Percentiles rank a stretch among this genome's conserved stretches.
These are phyloP conservation scores for Hippoglossus stenolepis DNA, from an alignment of 2,113 vertebrate genomes.

Conservation along the genomic window DNA sequence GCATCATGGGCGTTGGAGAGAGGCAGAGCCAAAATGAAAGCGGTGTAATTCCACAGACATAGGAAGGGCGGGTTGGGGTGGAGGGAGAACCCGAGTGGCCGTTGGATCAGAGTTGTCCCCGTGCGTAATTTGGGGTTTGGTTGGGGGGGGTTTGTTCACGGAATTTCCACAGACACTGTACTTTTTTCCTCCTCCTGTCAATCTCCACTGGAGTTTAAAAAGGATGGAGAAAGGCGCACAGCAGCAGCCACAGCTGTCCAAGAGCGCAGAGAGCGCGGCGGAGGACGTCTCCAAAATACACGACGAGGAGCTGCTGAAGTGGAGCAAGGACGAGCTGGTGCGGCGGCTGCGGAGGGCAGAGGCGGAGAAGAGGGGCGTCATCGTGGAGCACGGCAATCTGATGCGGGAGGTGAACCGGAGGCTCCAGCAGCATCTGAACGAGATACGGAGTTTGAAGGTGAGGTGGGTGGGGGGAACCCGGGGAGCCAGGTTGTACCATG, in stretches of 20 bases:
- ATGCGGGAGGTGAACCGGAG: conserved; percentile 98
- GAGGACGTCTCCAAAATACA: conserved; percentile 92
- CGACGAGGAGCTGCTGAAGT: conserved; percentile 93
- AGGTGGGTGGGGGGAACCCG: conserved; percentile 20
- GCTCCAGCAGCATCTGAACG: conserved; percentile 95
- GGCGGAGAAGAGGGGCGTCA: conserved; percentile 95
- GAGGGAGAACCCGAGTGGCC: conserved; percentile 39
- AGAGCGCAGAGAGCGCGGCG: conserved; percentile 70
- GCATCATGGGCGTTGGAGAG: conserved; percentile 58
- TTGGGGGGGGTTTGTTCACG: conserved; percentile 21
- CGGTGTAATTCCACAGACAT: conserved; percentile 34
- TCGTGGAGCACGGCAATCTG: conserved; percentile 96
- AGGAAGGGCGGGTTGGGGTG: conserved; percentile 6
- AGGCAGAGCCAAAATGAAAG: conserved; percentile 19
- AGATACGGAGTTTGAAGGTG: conserved; percentile 97
- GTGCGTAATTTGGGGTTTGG: conserved; percentile 22
- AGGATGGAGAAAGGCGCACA: conserved; percentile 76
- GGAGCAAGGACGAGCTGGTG: conserved; percentile 95
- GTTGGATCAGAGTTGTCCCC: neutral
- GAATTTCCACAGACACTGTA: conserved; percentile 32
- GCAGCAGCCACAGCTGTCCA: conserved; percentile 60
- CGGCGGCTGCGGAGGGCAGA: conserved; percentile 91
- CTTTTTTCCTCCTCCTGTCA: conserved; percentile 1
- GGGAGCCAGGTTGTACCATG: too few relatives aligned
- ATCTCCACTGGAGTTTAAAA: conserved; percentile 26